These are phyloP conservation scores for Lycocorax pyrrhopterus DNA, from an alignment of 2,113 vertebrate species.

Conservation along the genomic window DNA sequence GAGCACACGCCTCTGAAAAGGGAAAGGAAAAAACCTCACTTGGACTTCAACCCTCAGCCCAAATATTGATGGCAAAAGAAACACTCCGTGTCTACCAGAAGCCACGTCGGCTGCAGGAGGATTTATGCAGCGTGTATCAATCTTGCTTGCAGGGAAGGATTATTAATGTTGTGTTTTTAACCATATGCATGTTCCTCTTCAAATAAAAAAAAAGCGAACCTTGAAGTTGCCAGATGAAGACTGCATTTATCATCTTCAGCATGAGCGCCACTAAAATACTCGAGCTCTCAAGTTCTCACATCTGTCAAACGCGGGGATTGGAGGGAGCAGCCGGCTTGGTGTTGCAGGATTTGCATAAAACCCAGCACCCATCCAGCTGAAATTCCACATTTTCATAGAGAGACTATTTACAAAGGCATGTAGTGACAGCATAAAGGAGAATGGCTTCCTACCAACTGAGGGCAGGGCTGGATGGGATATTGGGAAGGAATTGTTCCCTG, in stretches of 20 bases:
- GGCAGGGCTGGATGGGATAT: rapidly evolving
- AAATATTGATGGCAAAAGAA: neutral
- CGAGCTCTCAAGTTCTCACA: constrained; percentile 42
- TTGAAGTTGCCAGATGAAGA: constrained; percentile 61
- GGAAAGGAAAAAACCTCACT: neutral
- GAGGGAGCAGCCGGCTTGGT: neutral
- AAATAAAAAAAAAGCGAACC: constrained; percentile 7
- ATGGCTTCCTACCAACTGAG: neutral
- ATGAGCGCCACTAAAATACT: constrained; percentile 15
- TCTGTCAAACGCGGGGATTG: neutral
- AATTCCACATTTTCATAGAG: neutral
- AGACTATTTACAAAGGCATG: rapidly evolving
- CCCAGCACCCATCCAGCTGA: neutral
- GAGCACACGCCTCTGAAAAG: neutral
- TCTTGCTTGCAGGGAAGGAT: neutral
- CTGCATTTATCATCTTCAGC: constrained; percentile 66
- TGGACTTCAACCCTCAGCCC: neutral
- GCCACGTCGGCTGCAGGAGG: neutral
- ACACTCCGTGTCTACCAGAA: rapidly evolving
- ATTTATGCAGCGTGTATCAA: neutral
- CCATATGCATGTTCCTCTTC: neutral
- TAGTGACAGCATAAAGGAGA: too few species aligned
- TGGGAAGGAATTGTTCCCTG: neutral
- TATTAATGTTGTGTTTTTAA: constrained; percentile 14
- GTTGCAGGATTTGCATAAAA: constrained; percentile 20